A percentile compares a stretch with the other conserved stretches of the same genome.
phyloP scores from a whole-genome alignment of 1,140 invertebrate species.

The Cotesia vestalis region DNA sequence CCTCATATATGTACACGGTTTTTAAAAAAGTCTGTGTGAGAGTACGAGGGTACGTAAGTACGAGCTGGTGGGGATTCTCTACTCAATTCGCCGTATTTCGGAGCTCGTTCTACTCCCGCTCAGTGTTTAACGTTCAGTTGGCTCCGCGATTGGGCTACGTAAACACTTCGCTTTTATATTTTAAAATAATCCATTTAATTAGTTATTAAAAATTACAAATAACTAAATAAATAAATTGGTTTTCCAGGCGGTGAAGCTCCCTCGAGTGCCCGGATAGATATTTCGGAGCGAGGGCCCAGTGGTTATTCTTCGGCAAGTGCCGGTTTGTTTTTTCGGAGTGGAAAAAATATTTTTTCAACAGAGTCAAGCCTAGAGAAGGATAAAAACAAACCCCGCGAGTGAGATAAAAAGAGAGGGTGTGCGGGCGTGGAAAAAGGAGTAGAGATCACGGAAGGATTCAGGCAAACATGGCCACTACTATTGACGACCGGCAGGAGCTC shows the following conservation, averaged over 20 bases:
- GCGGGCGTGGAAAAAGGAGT: constrained; percentile 34
- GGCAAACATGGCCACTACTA: constrained; percentile 61
- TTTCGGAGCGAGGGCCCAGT: too few species aligned
- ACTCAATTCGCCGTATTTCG: constrained; percentile 11
- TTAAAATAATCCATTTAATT: not conserved
- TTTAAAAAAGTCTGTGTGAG: too few species aligned
- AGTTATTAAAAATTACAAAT: not conserved
- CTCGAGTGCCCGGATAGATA: too few species aligned
- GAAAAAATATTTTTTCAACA: not conserved
- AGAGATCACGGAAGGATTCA: constrained; percentile 48
- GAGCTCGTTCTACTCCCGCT: constrained; percentile 6
- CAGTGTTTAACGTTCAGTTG: constrained; percentile 8
- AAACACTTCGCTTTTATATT: not conserved
- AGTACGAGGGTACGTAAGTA: too few species aligned
- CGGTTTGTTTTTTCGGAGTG: too few species aligned
- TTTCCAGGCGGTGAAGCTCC: too few species aligned
- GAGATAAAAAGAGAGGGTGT: constrained; percentile 36
- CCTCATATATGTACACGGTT: too few species aligned
- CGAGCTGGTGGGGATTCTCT: not conserved
- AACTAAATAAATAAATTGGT: not conserved
- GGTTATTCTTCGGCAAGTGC: too few species aligned
- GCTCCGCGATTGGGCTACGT: not conserved
- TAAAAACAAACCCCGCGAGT: constrained; percentile 20
- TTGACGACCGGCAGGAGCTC: constrained; percentile 63
- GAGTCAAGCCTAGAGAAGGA: constrained; percentile 22